Conservation (phyloP, 2,797 vertebrate species). For the Hypotaenidia philippensis region DNA sequence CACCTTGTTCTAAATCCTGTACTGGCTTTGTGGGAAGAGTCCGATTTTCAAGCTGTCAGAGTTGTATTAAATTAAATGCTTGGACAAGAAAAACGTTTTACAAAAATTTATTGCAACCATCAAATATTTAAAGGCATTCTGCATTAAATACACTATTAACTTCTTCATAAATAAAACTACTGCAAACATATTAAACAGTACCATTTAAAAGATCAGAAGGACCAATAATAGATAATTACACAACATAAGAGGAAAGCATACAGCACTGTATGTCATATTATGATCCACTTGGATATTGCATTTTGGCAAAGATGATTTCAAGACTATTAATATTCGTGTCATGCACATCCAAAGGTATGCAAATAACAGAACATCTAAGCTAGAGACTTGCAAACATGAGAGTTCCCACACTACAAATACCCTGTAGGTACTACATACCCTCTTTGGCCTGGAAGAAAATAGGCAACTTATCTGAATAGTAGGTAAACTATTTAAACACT, state of each 20-base stretch:
- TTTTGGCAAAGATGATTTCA: constrained; percentile 68
- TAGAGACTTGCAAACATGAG: constrained; percentile 67
- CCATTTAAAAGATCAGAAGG: constrained; percentile 75
- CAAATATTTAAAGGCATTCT: constrained; percentile 81
- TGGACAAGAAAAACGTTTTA: constrained; percentile 83
- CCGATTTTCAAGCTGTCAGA: constrained; percentile 64
- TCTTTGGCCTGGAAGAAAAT: constrained; percentile 75
- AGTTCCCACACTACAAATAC: constrained; percentile 58
- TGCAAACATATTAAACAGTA: constrained; percentile 78
- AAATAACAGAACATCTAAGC: constrained; percentile 71
- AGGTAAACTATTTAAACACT: constrained; percentile 66
- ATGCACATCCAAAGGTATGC: constrained; percentile 63
- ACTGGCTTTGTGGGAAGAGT: constrained; percentile 24
- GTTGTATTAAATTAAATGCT: constrained; percentile 82
- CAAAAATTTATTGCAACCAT: constrained; percentile 84
- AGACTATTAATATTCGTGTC: constrained; percentile 64
- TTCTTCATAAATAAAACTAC: constrained; percentile 79
- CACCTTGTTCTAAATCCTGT: constrained; percentile 24
- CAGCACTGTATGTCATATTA: constrained; percentile 75
- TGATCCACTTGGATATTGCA: constrained; percentile 69
- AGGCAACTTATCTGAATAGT: constrained; percentile 61
- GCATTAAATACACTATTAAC: constrained; percentile 79
- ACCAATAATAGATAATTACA: constrained; percentile 76
- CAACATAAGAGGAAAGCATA: constrained; percentile 76
- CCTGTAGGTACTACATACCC: neutral